phyloP scores from a whole-genome alignment of 2,888 invertebrate genomes.

The Hemaris fuciformis region DNA sequence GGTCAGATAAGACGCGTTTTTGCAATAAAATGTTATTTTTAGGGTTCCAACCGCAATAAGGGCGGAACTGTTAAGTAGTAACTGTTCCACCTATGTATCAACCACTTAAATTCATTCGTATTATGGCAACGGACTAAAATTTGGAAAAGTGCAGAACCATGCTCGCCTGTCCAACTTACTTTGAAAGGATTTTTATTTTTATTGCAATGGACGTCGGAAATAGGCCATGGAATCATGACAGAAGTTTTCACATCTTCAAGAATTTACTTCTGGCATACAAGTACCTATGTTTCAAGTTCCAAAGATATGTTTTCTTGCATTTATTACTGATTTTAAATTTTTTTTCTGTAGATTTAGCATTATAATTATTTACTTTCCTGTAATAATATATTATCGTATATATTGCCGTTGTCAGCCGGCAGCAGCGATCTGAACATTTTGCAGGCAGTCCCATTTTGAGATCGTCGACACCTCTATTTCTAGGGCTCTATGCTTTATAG shows the following conservation, averaged over 20 bases:
- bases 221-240: neutral
- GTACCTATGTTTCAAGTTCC: neutral
- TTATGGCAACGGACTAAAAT: neutral
- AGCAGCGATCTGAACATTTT: too few relatives aligned
- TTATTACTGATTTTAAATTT: too few relatives aligned
- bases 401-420: too few relatives aligned
- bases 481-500: too few relatives aligned
- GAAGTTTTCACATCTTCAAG: neutral
- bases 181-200: neutral
- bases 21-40: neutral
- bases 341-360: too few relatives aligned
- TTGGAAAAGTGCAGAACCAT: neutral
- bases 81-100: neutral
- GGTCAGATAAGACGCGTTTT: constrained; percentile 1
- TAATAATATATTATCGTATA: too few relatives aligned
- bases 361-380: too few relatives aligned
- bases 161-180: neutral
- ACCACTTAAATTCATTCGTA: neutral
- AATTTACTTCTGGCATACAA: too few relatives aligned
- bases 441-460: too few relatives aligned
- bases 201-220: neutral
- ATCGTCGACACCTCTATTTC: too few relatives aligned
- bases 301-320: neutral
- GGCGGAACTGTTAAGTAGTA: neutral
- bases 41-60: neutral